Base-by-base conservation (phyloP, 1,140 invertebrate genomes). In the Drosophila dunni region DNA sequence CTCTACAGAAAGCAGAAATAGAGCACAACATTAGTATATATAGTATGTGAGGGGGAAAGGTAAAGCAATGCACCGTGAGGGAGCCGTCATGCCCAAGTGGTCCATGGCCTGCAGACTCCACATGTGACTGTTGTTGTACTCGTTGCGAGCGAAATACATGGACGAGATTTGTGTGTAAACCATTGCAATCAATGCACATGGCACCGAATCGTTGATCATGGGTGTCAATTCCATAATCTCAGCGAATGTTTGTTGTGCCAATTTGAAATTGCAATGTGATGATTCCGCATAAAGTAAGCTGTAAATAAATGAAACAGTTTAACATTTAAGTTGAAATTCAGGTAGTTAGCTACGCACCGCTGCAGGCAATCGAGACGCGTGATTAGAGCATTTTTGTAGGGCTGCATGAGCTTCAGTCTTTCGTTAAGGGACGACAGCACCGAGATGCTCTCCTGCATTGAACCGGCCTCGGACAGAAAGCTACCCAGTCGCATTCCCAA, bases 381-480 rank as follows among this genome's bases (percentile, higher is more conserved):
- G 8, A 93, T 79, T n/a, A 93, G 69, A 92, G 88, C 62, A 72
- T 93, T 81, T 10, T 93, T 93, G 45, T 93, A 68, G 93, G 92
- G 58, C 79, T 60, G 58, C 77, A 83, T 75, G 8, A 85, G 51
- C 93, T 92, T 89, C 95, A 96, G 13, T 96, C 84, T 72, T 94
- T 91, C 78, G 93, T 94, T 88, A 95, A 97, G 8, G 93, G 92
- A 62, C 94, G 91, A 53, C 70, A 97, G 93, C 50, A 97, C 94
- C 24, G 94, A 92, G 84, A 96, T 94, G 84, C 96, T 96, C 82
- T 96, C 95, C 33, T 91, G 90, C 92, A 96, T 97, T 96, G 96
- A 97, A 1, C 97, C 97, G n/a, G 96, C 96, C 81, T 98, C 97
- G 81, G 95, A 96, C 0, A 98, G 94, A 93, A 98, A 98, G 60